Evolutionary conservation across 2,888 invertebrate species (phyloP).

Genomic region (Thereva nobilitata): DNA sequence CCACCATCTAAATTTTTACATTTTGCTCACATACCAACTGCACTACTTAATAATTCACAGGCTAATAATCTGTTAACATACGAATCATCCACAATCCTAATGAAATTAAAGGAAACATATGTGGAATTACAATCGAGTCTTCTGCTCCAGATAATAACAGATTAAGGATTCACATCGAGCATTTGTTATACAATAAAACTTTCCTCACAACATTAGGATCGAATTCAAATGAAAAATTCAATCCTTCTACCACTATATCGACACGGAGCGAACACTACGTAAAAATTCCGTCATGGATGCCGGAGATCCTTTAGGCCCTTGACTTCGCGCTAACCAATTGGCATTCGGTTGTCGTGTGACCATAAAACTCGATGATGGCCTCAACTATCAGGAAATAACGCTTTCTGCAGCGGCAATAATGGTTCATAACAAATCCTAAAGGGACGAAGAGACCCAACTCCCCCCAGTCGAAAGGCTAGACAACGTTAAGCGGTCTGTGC

Average conservation of each 20-base stretch:
- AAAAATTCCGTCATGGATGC: background rate
- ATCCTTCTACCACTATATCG: conserved; percentile 4
- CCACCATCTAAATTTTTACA: no score
- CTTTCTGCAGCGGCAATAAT: conserved; percentile 7
- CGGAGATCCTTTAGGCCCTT: background rate
- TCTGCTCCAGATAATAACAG: no score
- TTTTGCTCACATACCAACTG: no score
- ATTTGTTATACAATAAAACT: no score
- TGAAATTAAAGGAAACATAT: no score
- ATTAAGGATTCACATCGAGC: no score
- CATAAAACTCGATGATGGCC: conserved; percentile 13
- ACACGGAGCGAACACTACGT: conserved; percentile 1
- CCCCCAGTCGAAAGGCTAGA: no score
- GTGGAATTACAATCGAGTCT: no score
- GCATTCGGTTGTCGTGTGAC: conserved; percentile 3
- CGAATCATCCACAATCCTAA: no score
- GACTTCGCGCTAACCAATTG: conserved; percentile 7
- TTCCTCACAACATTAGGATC: background rate
- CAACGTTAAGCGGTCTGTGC: no score
- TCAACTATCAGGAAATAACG: conserved; percentile 14
- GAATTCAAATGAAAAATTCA: conserved; percentile 2
- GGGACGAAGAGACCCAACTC: background rate
- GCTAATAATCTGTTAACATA: no score
- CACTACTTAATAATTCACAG: no score
- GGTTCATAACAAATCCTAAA: conserved; percentile 17